Conservation (phyloP, 2,797 vertebrate species). For the Apogon talboti region DNA sequence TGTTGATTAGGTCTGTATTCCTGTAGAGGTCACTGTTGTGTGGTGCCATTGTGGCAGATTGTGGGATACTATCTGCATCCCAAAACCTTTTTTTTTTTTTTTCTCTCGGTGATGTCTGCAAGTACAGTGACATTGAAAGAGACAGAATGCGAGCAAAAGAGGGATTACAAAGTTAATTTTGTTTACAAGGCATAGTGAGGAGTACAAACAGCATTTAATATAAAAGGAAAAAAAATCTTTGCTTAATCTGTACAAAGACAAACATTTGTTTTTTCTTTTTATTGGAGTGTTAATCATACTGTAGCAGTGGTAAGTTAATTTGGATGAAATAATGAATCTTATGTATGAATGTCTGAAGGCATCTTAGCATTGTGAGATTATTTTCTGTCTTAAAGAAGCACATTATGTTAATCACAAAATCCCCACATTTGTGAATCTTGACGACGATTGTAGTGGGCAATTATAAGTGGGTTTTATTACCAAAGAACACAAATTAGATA, state of each 20-base stretch:
- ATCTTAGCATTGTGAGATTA: constrained; percentile 87
- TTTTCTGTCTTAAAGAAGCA: constrained; percentile 91
- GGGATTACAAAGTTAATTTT: constrained; percentile 73
- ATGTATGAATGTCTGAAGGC: constrained; percentile 83
- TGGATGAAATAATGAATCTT: constrained; percentile 76
- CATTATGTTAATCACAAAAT: constrained; percentile 97
- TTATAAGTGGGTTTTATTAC: constrained; percentile 95
- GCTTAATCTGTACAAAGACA: constrained; percentile 72
- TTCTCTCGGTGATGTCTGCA: constrained; percentile 46
- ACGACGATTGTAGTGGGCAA: constrained; percentile 93
- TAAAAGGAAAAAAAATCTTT: constrained; percentile 63
- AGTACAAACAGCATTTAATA: constrained; percentile 59
- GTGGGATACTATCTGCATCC: constrained; percentile 28
- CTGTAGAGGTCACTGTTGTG: constrained; percentile 89
- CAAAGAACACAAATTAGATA: constrained; percentile 95
- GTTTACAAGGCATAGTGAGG: constrained; percentile 58
- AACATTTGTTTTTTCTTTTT: constrained; percentile 66
- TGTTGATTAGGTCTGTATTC: constrained; percentile 59
- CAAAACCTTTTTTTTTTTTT: constrained; percentile 21
- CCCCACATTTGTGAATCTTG: constrained; percentile 93
- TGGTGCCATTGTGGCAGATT: constrained; percentile 55
- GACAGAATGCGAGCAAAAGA: constrained; percentile 49
- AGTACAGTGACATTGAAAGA: constrained; percentile 74
- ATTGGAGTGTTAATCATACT: constrained; percentile 72
- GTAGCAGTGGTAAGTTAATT: constrained; percentile 76